Evolutionary conservation across 2,888 invertebrate species (phyloP).

Genomic region (Arctia plantaginis): DNA sequence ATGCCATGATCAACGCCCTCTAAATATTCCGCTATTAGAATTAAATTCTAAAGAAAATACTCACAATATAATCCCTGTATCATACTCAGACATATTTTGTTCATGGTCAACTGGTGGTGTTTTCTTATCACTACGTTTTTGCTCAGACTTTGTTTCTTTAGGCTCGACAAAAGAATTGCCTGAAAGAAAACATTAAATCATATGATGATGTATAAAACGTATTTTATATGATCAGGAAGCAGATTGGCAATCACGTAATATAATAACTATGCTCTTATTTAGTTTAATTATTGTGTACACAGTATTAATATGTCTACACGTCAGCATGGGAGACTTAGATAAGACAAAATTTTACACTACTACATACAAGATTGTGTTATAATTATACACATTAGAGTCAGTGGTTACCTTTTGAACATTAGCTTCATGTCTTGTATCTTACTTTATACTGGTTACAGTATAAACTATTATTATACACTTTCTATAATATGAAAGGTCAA

Average conservation of each 20-base stretch:
- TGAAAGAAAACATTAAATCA: slow-evolving; percentile 24
- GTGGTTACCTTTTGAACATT: not conserved
- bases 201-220: slow-evolving; percentile 2
- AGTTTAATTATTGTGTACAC: not conserved
- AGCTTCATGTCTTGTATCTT: not conserved
- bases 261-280: not conserved
- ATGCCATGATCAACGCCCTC: not conserved
- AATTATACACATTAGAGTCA: not conserved
- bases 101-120: slow-evolving; percentile 29
- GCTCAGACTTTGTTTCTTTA: slow-evolving; percentile 33
- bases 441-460: too few relatives aligned
- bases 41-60: slow-evolving; percentile 30
- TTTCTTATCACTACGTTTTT: slow-evolving; percentile 39
- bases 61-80: slow-evolving; percentile 62
- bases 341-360: not conserved
- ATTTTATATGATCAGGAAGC: slow-evolving; percentile 44
- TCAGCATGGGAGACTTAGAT: not conserved
- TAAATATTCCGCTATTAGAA: slow-evolving; percentile 9
- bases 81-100: slow-evolving; percentile 55
- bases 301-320: not conserved
- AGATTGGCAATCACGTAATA: slow-evolving; percentile 26
- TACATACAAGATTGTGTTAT: not conserved
- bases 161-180: slow-evolving; percentile 30
- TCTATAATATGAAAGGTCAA: too few relatives aligned
- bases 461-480: too few relatives aligned